Percentiles rank a stretch among this genome's conserved stretches.
These are phyloP conservation scores for Schlechtendalia chinensis DNA, from an alignment of 1,140 invertebrate genomes.

Conservation along the genomic window DNA sequence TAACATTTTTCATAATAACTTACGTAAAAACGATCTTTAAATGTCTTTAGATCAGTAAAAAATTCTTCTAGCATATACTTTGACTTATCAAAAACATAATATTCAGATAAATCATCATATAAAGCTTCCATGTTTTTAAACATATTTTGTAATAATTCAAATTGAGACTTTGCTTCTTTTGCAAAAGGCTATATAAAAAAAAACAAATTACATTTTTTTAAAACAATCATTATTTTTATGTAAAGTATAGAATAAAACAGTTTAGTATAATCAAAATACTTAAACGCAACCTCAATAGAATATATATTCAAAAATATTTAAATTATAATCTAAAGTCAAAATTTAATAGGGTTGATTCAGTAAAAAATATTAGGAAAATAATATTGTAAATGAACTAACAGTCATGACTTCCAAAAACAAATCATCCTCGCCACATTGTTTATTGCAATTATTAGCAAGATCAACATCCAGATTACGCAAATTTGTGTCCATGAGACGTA, in stretches of 20 bases:
- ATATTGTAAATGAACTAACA: conserved; percentile 59
- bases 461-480: conserved; percentile 85
- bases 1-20: conserved; percentile 55
- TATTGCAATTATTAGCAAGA: conserved; percentile 70
- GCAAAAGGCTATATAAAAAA: conserved; percentile 65
- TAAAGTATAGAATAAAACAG: no score
- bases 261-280: no score
- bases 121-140: conserved; percentile 87
- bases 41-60: conserved; percentile 91
- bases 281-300: no score
- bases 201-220: neutral
- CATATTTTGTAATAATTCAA: conserved; percentile 87
- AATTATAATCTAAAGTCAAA: no score
- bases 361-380: no score
- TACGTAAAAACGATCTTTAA: conserved; percentile 89
- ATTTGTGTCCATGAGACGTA: conserved; percentile 82
- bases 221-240: conserved; percentile 1
- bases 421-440: conserved; percentile 74
- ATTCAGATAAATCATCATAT: conserved; percentile 83
- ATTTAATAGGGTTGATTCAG: no score
- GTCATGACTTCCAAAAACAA: conserved; percentile 81
- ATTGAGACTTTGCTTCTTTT: conserved; percentile 77
- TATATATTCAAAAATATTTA: no score
- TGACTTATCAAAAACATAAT: conserved; percentile 87
- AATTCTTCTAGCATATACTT: conserved; percentile 97